Evolutionary conservation across 2,888 invertebrate species (phyloP), one percentile per base, ranked within the genome.

Genomic region (Pteria penguin): DNA sequence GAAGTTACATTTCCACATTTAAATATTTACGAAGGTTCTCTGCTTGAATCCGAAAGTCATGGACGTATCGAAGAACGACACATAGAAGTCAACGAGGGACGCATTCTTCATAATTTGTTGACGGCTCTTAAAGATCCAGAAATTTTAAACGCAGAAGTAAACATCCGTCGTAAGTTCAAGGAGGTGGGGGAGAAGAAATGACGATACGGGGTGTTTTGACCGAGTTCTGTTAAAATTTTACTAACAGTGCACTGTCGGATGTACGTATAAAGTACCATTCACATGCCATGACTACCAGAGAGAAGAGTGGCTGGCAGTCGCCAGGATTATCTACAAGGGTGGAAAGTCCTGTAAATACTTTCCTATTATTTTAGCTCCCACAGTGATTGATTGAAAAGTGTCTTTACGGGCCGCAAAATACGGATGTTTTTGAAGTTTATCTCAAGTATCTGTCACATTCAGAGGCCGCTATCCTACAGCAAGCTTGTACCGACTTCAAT

Each of bases 321-420:
- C 57, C 8, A 57, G 57, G 57, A 57, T 57, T 24, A 18, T 57
- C 22, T 57, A 22, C n/a, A 57, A 57, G 22, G 57, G 57, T 57
- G 11, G 57, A 22, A 22, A 22, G 22, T 8, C 8, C 24, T 8
- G 8, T 8, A 24, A 24, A 22, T 57, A 57, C 24, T 22, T 57
- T 22, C 57, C 57, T 57, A 24, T 57, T 24, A 22, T 18, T 18
- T 8, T 57, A 18, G 57, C 57, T 8, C 57, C 57, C 0, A 57
- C 57, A 18, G 18, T 57, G 11, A 8, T 57, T n/a, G n/a, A n/a
- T n/a, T 18, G 57, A 57, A 57, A 22, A 57, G 22, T 57, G 57
- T 22, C 24, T 57, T 8, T 57, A 57, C 22, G 57, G 57, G 8
- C 8, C 18, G 22, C 57, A 18, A 18, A 18, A 22, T 8, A 57